phyloP scores from a whole-genome alignment of 1,140 invertebrate species.

The Papilio machaon region DNA sequence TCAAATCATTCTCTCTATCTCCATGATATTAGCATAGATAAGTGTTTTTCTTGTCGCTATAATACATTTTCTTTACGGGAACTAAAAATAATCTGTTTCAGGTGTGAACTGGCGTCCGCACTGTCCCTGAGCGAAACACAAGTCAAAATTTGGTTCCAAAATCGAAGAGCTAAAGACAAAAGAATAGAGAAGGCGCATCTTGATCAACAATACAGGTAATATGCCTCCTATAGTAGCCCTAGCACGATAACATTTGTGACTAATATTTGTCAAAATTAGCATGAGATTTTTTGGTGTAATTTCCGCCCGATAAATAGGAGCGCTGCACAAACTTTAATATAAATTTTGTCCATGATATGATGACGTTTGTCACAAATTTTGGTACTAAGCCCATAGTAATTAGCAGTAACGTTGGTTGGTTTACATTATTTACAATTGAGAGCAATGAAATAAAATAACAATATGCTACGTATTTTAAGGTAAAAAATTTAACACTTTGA shows the following conservation, averaged over 20 bases:
- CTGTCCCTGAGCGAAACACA: slow-evolving; percentile 94
- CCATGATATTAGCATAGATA: neutral
- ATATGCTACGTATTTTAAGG: too few relatives aligned
- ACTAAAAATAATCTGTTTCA: slow-evolving; percentile 49
- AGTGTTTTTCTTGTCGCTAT: neutral
- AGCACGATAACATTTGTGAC: too few relatives aligned
- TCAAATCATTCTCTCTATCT: too few relatives aligned
- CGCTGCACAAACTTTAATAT: too few relatives aligned
- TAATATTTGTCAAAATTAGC: too few relatives aligned
- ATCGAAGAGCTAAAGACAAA: slow-evolving; percentile 97
- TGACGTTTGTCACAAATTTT: too few relatives aligned
- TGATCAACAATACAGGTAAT: slow-evolving; percentile 95
- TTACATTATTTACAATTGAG: neutral
- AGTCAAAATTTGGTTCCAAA: slow-evolving; percentile 99
- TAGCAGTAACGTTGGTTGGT: neutral
- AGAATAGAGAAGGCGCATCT: slow-evolving; percentile 97
- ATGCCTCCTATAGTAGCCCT: neutral
- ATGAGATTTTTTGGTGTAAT: too few relatives aligned
- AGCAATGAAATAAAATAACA: too few relatives aligned
- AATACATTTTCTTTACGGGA: neutral
- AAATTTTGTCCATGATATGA: too few relatives aligned
- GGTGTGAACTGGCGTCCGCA: slow-evolving; percentile 90
- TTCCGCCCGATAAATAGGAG: too few relatives aligned
- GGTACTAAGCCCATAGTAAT: too few relatives aligned
- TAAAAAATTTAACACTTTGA: too few relatives aligned